phyloP scores from a whole-genome alignment of 1,140 invertebrate species.

The Melipona quadrifasciata region DNA sequence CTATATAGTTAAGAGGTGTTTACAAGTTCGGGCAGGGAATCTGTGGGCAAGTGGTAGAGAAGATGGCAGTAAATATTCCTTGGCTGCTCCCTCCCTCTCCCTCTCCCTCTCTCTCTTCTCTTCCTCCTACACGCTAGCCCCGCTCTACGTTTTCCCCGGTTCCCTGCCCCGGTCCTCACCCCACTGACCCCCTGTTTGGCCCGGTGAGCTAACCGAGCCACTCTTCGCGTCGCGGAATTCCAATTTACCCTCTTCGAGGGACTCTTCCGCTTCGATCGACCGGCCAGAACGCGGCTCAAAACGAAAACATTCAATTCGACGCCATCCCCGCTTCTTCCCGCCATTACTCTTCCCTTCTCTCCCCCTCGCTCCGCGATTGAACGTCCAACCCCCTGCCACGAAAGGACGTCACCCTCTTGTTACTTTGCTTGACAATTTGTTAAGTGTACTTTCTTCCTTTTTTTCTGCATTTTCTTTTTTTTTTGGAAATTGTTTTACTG shows the following conservation, averaged over 20 bases:
- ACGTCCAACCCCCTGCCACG: neutral
- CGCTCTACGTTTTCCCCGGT: slow-evolving; percentile 44
- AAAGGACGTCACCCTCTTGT: neutral
- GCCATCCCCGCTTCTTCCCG: slow-evolving; percentile 59
- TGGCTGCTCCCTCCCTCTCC: slow-evolving; percentile 40
- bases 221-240: slow-evolving; percentile 78
- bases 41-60: slow-evolving; percentile 81
- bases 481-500: neutral
- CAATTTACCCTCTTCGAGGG: slow-evolving; percentile 75
- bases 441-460: neutral
- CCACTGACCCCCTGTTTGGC: slow-evolving; percentile 42
- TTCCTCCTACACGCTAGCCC: slow-evolving; percentile 52
- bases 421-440: slow-evolving; percentile 28
- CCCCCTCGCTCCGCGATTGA: slow-evolving; percentile 21
- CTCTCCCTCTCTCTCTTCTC: slow-evolving; percentile 42
- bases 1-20: slow-evolving; percentile 82
- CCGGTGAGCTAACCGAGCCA: slow-evolving; percentile 57
- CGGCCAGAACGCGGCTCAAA: slow-evolving; percentile 62
- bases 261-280: slow-evolving; percentile 61
- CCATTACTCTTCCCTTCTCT: slow-evolving; percentile 44
- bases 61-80: slow-evolving; percentile 82
- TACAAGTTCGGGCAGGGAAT: slow-evolving; percentile 81
- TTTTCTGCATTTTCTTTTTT: neutral
- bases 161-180: slow-evolving; percentile 59
- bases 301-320: slow-evolving; percentile 76